phyloP scores from a whole-genome alignment of 2,888 invertebrate species.

The Chrysolina americana region DNA sequence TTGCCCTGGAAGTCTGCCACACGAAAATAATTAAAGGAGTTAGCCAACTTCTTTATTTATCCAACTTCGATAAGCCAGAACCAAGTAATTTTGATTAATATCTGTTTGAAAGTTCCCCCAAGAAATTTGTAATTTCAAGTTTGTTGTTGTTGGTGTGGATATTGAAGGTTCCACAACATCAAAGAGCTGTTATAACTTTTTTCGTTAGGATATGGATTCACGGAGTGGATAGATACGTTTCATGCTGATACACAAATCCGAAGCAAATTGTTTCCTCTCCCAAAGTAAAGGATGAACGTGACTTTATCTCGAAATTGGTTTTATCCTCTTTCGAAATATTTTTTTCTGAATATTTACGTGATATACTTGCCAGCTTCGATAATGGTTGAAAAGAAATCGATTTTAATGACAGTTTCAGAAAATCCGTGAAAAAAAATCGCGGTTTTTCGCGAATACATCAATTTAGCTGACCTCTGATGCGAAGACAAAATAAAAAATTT shows the following conservation, averaged over 20 bases:
- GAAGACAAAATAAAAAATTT: too few species aligned
- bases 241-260: constrained; percentile 25
- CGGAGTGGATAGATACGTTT: constrained; percentile 23
- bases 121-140: constrained; percentile 52
- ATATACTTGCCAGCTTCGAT: too few species aligned
- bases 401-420: too few species aligned
- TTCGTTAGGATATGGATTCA: constrained; percentile 18
- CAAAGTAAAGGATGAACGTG: constrained; percentile 3
- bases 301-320: not conserved
- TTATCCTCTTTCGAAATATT: too few species aligned
- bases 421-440: too few species aligned
- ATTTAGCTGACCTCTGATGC: too few species aligned
- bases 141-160: constrained; percentile 29
- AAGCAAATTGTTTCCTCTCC: constrained; percentile 29
- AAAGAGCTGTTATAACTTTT: constrained; percentile 36
- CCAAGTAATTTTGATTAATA: constrained; percentile 50
- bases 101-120: constrained; percentile 47
- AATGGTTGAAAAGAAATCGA: too few species aligned
- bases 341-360: too few species aligned
- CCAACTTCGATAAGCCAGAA: constrained; percentile 35
- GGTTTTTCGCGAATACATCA: too few species aligned
- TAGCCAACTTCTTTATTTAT: constrained; percentile 24
- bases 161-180: constrained; percentile 20
- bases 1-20: constrained; percentile 27
- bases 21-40: constrained; percentile 37